Percentiles rank a stretch among this genome's conserved stretches.
These are phyloP conservation scores for Oncorhynchus mykiss DNA, from an alignment of 2,113 vertebrate genomes.

Conservation along the genomic window DNA sequence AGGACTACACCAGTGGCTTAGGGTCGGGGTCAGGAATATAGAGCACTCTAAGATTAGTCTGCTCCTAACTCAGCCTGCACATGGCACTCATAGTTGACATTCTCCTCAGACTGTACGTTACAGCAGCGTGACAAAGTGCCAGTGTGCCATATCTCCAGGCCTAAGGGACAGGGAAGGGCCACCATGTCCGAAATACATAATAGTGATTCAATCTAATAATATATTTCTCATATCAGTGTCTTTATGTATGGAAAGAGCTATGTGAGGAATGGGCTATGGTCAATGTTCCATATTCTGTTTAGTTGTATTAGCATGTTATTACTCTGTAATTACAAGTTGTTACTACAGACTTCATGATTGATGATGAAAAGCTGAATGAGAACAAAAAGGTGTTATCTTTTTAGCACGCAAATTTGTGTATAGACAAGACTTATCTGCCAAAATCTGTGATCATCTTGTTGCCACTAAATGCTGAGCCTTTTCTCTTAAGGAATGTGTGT, in stretches of 20 bases:
- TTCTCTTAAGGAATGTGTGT: constrained; percentile 3
- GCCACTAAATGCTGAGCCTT: not conserved
- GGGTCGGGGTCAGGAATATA: constrained; percentile 39
- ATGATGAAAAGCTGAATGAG: not conserved
- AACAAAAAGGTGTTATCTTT: not conserved
- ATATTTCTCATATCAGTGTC: not conserved
- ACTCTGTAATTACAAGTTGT: not conserved
- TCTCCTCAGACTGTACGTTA: constrained; percentile 40
- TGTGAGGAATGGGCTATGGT: not conserved
- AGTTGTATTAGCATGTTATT: not conserved
- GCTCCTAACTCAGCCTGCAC: constrained; percentile 44
- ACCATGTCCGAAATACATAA: constrained; percentile 28
- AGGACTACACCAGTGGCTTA: constrained; percentile 25
- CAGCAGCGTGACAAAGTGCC: constrained; percentile 47
- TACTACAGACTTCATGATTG: not conserved
- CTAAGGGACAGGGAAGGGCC: constrained; percentile 25
- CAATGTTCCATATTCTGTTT: not conserved
- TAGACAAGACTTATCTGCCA: too few relatives aligned
- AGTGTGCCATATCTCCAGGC: constrained; percentile 30
- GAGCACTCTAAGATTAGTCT: constrained; percentile 71
- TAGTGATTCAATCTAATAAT: not conserved
- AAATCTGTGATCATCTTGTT: constrained; percentile 13
- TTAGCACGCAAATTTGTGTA: not conserved
- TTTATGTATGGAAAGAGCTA: not conserved
- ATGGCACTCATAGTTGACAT: constrained; percentile 65